These are phyloP conservation scores for Meriones unguiculatus DNA, from an alignment of 2,113 vertebrate genomes.

Conservation along the genomic window DNA sequence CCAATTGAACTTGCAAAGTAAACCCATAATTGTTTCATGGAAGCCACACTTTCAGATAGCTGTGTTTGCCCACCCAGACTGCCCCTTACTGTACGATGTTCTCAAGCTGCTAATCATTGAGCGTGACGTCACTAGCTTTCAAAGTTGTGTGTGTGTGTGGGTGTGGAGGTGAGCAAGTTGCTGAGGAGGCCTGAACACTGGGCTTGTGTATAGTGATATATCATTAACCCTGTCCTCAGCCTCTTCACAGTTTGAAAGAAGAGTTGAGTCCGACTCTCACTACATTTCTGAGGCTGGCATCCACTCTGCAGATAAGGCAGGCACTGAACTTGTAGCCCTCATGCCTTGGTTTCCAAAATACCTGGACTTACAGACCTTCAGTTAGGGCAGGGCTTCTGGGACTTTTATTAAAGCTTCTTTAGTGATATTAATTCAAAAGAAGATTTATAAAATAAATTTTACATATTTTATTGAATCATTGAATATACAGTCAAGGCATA, in stretches of 20 bases:
- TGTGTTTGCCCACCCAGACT: too few relatives aligned
- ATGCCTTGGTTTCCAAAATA: not conserved
- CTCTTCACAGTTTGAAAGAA: not conserved
- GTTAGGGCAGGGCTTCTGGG: not conserved
- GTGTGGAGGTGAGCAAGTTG: not conserved
- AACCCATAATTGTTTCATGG: not conserved
- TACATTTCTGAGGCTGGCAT: not conserved
- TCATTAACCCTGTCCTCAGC: too few relatives aligned
- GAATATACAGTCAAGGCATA: not conserved
- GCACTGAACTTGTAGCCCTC: not conserved
- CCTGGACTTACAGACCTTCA: not conserved
- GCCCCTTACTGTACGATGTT: not conserved
- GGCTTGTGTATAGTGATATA: not conserved
- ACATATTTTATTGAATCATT: not conserved
- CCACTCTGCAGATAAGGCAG: too few relatives aligned
- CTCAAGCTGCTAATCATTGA: not conserved
- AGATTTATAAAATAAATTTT: not conserved
- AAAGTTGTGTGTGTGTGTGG: not conserved
- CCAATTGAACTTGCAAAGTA: not conserved
- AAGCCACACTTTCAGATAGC: not conserved
- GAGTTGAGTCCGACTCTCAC: not conserved
- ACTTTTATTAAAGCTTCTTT: not conserved
- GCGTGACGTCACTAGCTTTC: not conserved
- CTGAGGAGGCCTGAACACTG: too few relatives aligned
- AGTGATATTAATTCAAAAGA: not conserved